Percentiles rank a stretch among this genome's conserved stretches.
Evolutionary conservation across 2,113 vertebrate species (phyloP).

Genomic region (Anseranas semipalmata): DNA sequence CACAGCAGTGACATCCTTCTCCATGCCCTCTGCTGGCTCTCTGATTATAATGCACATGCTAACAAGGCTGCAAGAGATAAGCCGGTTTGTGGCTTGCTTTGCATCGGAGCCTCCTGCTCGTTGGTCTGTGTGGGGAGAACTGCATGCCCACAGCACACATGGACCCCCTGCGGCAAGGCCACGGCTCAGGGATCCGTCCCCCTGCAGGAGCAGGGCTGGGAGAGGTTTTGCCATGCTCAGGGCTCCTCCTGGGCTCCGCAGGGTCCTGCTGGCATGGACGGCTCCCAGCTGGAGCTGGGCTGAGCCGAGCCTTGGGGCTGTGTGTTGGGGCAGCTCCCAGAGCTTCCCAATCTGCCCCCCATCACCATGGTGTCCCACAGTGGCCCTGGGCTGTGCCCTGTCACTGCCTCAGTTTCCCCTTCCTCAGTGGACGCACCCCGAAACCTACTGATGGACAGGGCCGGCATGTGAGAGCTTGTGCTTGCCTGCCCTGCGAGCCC

Average conservation of each 20-base stretch:
- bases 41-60: background rate
- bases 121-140: rapidly evolving
- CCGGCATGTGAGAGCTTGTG: background rate
- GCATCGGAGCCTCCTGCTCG: background rate
- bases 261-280: rapidly evolving
- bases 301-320: background rate
- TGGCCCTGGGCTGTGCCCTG: background rate
- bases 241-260: rapidly evolving
- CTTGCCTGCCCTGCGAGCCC: rapidly evolving
- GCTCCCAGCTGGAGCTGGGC: background rate
- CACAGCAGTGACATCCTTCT: background rate
- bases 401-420: background rate
- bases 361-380: rapidly evolving
- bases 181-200: rapidly evolving
- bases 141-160: background rate
- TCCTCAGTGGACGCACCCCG: rapidly evolving
- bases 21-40: background rate
- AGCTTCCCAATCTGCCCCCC: rapidly evolving
- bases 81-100: background rate
- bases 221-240: background rate
- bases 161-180: rapidly evolving
- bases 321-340: background rate
- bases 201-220: background rate
- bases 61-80: background rate
- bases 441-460: background rate